These are phyloP conservation scores for Paradoxurus hermaphroditus DNA, from an alignment of 2,113 vertebrate genomes.

Conservation along the genomic window DNA sequence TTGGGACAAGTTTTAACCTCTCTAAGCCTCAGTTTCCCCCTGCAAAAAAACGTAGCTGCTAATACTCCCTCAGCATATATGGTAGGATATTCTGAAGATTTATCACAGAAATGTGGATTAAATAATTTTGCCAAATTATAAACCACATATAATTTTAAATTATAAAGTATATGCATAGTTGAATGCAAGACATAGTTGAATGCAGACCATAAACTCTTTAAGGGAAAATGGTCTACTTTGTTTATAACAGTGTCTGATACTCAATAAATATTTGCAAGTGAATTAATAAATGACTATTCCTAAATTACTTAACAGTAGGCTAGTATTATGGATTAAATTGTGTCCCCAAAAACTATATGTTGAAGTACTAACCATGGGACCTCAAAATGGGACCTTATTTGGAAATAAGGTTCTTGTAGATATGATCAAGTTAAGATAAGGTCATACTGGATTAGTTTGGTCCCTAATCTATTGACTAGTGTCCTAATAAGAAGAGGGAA, in stretches of 20 bases:
- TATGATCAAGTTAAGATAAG: not conserved
- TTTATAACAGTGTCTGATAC: not conserved
- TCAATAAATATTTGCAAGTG: not conserved
- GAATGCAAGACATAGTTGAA: not conserved
- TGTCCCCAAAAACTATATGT: not conserved
- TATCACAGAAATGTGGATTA: not conserved
- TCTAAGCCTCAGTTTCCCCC: not conserved
- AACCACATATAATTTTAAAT: not conserved
- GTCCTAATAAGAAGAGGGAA: not conserved
- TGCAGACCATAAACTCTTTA: not conserved
- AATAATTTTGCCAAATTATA: not conserved
- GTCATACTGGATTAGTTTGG: not conserved
- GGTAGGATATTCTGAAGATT: not conserved
- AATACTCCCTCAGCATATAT: not conserved
- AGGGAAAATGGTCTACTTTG: not conserved
- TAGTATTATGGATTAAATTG: not conserved
- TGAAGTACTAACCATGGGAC: not conserved
- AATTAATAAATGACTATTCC: not conserved
- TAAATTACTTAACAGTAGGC: not conserved
- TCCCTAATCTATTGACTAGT: not conserved
- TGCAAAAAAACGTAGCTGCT: not conserved
- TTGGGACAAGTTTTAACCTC: not conserved
- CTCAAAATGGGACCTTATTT: slow-evolving; percentile 4
- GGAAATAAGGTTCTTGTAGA: not conserved
- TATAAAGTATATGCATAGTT: not conserved